These are phyloP conservation scores for Schizothorax lantsangensis DNA, from an alignment of 2,797 vertebrate species.

Conservation along the genomic window DNA sequence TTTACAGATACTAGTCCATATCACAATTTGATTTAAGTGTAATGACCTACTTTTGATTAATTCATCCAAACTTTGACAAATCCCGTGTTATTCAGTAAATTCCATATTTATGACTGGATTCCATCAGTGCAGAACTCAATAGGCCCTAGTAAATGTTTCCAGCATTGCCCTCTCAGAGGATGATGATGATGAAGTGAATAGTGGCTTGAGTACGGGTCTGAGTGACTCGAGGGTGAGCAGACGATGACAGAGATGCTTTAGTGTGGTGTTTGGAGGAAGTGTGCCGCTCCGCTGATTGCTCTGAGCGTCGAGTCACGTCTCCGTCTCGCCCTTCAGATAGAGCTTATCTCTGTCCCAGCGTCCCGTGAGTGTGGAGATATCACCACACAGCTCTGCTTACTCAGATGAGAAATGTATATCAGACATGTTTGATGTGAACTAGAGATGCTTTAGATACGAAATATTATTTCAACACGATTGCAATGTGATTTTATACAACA, in stretches of 20 bases:
- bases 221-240: background rate
- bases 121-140: too few relatives aligned
- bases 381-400: background rate
- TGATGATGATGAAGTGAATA: background rate
- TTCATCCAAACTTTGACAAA: too few relatives aligned
- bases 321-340: constrained; percentile 29
- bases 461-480: too few relatives aligned
- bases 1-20: too few relatives aligned
- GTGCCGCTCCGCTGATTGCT: background rate
- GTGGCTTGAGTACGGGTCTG: background rate
- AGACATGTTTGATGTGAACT: background rate
- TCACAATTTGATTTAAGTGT: too few relatives aligned
- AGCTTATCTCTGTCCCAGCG: background rate
- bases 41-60: too few relatives aligned
- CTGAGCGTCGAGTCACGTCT: constrained; percentile 2
- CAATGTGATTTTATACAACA: too few relatives aligned
- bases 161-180: background rate
- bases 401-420: background rate
- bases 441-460: too few relatives aligned
- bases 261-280: background rate
- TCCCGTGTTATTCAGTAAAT: too few relatives aligned
- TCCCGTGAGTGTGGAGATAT: constrained; percentile 3
- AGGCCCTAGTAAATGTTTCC: background rate
- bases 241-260: background rate
- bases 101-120: too few relatives aligned